These are phyloP conservation scores for Spodoptera frugiperda DNA, from an alignment of 1,140 invertebrate genomes.

Conservation along the genomic window DNA sequence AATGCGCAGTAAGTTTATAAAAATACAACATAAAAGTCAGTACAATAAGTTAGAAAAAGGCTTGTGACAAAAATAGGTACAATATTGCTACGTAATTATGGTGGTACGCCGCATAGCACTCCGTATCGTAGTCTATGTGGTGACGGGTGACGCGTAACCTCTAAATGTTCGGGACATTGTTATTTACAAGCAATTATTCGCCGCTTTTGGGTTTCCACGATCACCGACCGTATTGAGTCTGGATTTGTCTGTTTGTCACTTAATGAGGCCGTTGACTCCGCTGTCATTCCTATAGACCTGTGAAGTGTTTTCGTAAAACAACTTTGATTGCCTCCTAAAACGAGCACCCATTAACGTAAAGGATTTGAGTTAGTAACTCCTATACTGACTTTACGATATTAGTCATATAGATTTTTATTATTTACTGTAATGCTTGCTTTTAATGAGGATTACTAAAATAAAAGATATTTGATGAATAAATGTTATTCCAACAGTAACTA, in stretches of 20 bases:
- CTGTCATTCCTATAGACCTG: background rate
- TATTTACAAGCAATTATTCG: slow-evolving; percentile 18
- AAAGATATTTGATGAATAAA: too few species aligned
- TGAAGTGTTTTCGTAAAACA: slow-evolving; percentile 1
- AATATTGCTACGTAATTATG: background rate
- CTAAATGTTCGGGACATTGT: background rate
- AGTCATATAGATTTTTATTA: too few species aligned
- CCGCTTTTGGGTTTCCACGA: background rate
- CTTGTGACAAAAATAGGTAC: background rate
- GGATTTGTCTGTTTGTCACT: background rate
- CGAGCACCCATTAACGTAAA: background rate
- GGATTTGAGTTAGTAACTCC: background rate
- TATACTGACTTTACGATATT: too few species aligned
- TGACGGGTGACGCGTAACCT: background rate
- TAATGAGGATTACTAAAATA: too few species aligned
- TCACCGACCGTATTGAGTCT: slow-evolving; percentile 13
- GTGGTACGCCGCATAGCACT: slow-evolving; percentile 8
- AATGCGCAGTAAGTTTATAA: background rate
- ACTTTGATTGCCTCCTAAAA: slow-evolving; percentile 9
- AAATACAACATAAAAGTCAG: background rate
- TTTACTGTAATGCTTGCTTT: too few species aligned
- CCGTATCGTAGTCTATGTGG: background rate
- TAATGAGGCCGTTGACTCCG: slow-evolving; percentile 26
- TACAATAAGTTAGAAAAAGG: background rate
- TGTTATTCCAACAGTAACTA: too few species aligned